Conservation (phyloP, 2,113 vertebrate genomes). For the Buteo buteo region DNA sequence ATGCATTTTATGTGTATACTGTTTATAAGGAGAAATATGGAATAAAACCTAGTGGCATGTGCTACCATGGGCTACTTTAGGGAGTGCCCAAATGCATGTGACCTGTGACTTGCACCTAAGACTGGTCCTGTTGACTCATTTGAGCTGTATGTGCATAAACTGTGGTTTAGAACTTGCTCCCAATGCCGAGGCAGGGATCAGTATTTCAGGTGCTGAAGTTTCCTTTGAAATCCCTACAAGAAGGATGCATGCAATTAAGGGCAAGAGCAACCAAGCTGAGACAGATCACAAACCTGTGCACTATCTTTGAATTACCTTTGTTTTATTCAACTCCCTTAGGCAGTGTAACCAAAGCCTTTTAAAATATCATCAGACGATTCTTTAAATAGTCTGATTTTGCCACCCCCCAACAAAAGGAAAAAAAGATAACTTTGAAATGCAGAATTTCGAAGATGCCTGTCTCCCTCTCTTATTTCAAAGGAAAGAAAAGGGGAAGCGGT, state of each 20-base stretch:
- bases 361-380: conserved; percentile 27
- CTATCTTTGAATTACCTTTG: conserved; percentile 26
- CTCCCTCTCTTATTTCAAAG: neutral
- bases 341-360: conserved; percentile 31
- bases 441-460: neutral
- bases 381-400: conserved; percentile 42
- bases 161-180: neutral
- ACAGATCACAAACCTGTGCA: conserved; percentile 14
- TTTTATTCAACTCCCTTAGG: conserved; percentile 39
- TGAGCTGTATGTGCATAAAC: neutral
- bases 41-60: neutral
- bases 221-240: conserved; percentile 16
- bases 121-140: neutral
- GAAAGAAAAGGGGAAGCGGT: neutral
- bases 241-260: neutral
- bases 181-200: neutral
- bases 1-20: rapidly evolving
- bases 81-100: neutral
- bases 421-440: conserved; percentile 11
- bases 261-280: neutral
- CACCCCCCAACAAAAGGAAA: neutral
- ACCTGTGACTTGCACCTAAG: neutral
- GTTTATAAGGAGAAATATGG: neutral
- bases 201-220: neutral
- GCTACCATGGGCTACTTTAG: neutral